These are phyloP conservation scores for Dasypus novemcinctus DNA, from an alignment of 2,113 vertebrate species.

Conservation along the genomic window DNA sequence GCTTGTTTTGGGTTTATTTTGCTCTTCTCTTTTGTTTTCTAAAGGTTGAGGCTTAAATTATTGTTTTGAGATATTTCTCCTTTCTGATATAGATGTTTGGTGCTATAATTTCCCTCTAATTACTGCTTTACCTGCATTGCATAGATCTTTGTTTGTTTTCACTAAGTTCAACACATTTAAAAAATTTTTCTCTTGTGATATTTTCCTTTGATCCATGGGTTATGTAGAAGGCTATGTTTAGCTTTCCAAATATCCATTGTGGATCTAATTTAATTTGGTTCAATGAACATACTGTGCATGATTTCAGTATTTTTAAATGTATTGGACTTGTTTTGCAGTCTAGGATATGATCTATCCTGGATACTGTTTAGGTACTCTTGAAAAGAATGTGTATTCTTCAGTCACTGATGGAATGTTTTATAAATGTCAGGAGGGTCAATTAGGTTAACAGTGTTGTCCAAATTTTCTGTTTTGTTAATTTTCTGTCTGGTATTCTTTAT, in stretches of 20 bases:
- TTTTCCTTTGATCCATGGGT: background rate
- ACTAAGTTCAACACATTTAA: background rate
- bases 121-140: background rate
- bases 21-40: background rate
- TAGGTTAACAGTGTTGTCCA: background rate
- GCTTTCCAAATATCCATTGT: background rate
- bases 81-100: background rate
- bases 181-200: background rate
- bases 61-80: too few species aligned
- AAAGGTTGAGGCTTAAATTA: background rate
- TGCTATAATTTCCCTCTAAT: background rate
- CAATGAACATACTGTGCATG: background rate
- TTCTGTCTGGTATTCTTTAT: background rate
- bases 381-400: background rate
- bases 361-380: too few species aligned
- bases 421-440: background rate
- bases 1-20: background rate
- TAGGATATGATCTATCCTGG: too few species aligned
- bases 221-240: background rate
- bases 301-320: background rate
- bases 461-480: background rate
- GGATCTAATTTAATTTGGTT: background rate
- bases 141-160: background rate
- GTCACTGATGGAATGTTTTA: background rate
- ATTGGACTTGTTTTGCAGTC: too few species aligned